A percentile compares a stretch with the other conserved stretches of the same genome.
phyloP scores from a whole-genome alignment of 92 coral and sea anemone species.

The Pocillopora grandis region DNA sequence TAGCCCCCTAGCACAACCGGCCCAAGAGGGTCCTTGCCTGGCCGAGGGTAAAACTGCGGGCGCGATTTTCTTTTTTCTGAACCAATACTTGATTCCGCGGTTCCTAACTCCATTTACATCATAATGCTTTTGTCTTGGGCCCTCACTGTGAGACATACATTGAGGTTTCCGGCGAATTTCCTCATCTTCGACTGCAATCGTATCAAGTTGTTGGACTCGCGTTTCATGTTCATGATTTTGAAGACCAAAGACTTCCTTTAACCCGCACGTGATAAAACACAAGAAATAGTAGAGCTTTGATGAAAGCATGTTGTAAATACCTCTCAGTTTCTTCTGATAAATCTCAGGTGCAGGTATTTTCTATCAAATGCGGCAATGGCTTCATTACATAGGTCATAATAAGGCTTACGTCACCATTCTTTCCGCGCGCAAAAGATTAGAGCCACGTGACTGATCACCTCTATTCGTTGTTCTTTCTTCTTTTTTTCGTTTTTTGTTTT shows the following conservation, averaged over 20 bases:
- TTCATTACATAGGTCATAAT: no score
- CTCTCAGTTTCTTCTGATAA: neutral
- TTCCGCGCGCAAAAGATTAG: no score
- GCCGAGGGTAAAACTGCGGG: neutral
- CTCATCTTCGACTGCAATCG: slow-evolving; percentile 19
- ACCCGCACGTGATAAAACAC: slow-evolving; percentile 19
- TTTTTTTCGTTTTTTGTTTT: no score
- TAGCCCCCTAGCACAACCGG: neutral
- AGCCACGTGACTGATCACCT: neutral
- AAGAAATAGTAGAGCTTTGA: neutral
- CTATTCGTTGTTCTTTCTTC: no score
- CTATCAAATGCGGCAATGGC: neutral
- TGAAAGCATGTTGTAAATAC: slow-evolving; percentile 2
- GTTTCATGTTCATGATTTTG: neutral
- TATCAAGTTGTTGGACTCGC: neutral
- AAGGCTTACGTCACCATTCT: no score
- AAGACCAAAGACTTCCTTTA: neutral
- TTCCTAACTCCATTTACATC: neutral
- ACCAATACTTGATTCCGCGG: neutral
- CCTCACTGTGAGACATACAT: neutral
- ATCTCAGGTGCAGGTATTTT: neutral
- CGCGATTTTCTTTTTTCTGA: slow-evolving; percentile 22
- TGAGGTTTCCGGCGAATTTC: neutral
- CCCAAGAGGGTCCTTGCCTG: neutral
- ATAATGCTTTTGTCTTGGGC: neutral